Percentiles rank a stretch among this genome's conserved stretches.
These are phyloP conservation scores for Sebastes fasciatus DNA, from an alignment of 2,113 vertebrate genomes.

Conservation along the genomic window DNA sequence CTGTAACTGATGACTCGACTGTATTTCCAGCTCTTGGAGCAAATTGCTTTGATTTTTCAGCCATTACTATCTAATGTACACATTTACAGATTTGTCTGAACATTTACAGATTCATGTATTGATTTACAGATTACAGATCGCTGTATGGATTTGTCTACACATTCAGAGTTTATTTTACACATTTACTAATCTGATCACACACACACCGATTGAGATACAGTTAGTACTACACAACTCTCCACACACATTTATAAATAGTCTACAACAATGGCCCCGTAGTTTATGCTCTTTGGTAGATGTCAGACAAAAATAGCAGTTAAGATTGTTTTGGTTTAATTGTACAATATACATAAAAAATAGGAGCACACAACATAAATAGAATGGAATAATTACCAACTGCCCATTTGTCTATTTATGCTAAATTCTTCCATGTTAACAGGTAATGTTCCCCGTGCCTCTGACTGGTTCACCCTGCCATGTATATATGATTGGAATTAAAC, in stretches of 20 bases:
- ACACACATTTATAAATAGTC: not conserved
- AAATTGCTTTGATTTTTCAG: not conserved
- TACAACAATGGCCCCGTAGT: not conserved
- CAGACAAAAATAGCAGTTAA: not conserved
- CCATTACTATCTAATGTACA: not conserved
- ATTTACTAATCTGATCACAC: not conserved
- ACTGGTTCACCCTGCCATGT: no score
- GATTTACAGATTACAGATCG: no score
- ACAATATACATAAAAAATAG: not conserved
- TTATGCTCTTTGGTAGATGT: not conserved
- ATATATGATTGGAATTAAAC: no score
- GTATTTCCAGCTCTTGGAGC: not conserved
- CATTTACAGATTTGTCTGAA: not conserved
- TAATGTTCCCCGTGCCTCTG: no score
- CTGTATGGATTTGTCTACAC: not conserved
- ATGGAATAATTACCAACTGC: no score
- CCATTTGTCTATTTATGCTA: no score
- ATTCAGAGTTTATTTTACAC: not conserved
- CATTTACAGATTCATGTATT: no score
- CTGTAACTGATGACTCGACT: not conserved
- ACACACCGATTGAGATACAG: not conserved
- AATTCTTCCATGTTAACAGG: no score
- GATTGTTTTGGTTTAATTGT: no score
- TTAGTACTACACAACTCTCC: not conserved
- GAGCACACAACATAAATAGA: no score